Evolutionary conservation across 2,888 invertebrate genomes (phyloP).

Genomic region (Xestoiulus laeticollis): DNA sequence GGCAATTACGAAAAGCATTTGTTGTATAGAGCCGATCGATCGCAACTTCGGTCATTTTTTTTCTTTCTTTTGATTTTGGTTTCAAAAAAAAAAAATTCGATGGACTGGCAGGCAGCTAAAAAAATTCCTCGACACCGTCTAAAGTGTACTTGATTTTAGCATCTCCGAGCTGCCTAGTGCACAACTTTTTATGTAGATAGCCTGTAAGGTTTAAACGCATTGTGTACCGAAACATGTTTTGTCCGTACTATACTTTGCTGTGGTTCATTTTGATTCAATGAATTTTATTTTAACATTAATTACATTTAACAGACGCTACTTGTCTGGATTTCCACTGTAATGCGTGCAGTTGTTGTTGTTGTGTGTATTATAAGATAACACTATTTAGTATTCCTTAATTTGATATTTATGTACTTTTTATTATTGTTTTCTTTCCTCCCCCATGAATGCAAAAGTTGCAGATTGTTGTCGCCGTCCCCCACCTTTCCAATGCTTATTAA

Average conservation of each 20-base stretch:
- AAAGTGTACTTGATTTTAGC: neutral
- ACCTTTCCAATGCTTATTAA: neutral
- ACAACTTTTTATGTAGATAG: neutral
- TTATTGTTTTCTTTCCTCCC: neutral
- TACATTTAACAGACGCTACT: neutral
- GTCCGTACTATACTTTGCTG: neutral
- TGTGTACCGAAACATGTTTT: neutral
- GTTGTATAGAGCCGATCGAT: neutral
- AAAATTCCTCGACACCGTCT: neutral
- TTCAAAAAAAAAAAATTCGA: neutral
- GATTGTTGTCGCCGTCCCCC: neutral
- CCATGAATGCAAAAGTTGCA: neutral
- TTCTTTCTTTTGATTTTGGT: neutral
- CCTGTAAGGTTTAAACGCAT: neutral
- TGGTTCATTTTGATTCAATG: neutral
- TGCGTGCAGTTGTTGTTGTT: neutral
- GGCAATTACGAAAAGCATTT: neutral
- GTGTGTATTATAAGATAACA: neutral
- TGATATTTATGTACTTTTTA: neutral
- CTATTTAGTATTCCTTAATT: neutral
- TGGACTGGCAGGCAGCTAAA: neutral
- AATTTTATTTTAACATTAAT: neutral
- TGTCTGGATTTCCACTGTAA: neutral
- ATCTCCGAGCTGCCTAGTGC: neutral
- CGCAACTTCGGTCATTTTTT: neutral